Percentiles rank a stretch among this genome's conserved stretches.
These are phyloP conservation scores for Gortyna flavago DNA, from an alignment of 2,888 invertebrate species.

Conservation along the genomic window DNA sequence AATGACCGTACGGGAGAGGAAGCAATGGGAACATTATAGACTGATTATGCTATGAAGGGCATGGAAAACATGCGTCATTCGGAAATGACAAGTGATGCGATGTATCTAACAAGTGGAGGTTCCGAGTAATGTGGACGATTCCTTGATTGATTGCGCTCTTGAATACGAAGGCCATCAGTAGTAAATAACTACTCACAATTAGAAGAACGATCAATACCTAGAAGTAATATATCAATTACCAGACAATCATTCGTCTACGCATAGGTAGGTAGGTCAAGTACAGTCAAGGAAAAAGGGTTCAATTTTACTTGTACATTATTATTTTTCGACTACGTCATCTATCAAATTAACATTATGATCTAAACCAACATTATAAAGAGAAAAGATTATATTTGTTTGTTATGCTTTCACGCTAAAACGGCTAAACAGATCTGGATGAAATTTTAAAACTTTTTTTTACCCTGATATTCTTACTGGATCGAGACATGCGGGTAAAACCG, in stretches of 20 bases:
- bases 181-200: conserved; percentile 31
- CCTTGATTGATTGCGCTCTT: conserved; percentile 44
- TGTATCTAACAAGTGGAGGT: background rate
- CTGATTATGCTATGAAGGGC: no score
- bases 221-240: conserved; percentile 6
- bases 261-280: background rate
- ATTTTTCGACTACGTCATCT: background rate
- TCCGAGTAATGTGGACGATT: conserved; percentile 2
- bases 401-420: background rate
- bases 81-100: conserved; percentile 14
- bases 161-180: conserved; percentile 11
- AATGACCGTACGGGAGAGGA: no score
- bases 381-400: background rate
- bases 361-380: no score
- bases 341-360: no score
- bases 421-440: background rate
- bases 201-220: background rate
- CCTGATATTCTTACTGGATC: background rate
- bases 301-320: background rate
- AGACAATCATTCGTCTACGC: background rate
- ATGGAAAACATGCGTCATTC: conserved; percentile 5
- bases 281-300: background rate
- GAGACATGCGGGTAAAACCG: background rate
- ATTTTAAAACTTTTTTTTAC: background rate
- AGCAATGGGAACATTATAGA: no score